phyloP scores from a whole-genome alignment of 2,797 vertebrate genomes.

The Enteromius thamalakanensis region DNA sequence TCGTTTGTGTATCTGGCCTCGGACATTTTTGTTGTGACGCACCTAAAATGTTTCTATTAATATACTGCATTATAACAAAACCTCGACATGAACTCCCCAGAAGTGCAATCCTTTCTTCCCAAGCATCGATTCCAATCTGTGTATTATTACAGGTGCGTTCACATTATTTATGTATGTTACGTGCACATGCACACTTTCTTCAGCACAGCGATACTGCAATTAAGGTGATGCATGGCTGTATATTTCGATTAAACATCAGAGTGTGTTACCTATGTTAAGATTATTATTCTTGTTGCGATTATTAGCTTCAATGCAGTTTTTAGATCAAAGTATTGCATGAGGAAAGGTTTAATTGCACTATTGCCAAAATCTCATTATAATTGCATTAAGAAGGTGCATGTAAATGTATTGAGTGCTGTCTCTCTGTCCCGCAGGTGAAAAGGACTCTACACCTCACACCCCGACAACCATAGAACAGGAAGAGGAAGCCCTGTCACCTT shows the following conservation, averaged over 20 bases:
- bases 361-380: not conserved
- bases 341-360: not conserved
- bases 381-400: not conserved
- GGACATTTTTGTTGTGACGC: too few relatives aligned
- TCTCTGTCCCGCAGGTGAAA: constrained; percentile 59
- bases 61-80: too few relatives aligned
- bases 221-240: not conserved
- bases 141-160: too few relatives aligned
- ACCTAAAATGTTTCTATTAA: too few relatives aligned
- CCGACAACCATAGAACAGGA: constrained; percentile 18
- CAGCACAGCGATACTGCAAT: not conserved
- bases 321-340: not conserved
- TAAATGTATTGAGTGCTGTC: not conserved
- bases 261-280: not conserved
- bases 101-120: too few relatives aligned
- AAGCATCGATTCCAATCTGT: too few relatives aligned
- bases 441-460: not conserved
- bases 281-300: not conserved
- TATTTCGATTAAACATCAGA: not conserved
- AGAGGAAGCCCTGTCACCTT: constrained; percentile 35
- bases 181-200: not conserved
- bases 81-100: too few relatives aligned
- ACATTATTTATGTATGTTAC: too few relatives aligned
- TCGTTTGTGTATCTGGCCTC: too few relatives aligned
- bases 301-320: not conserved